phyloP scores from a whole-genome alignment of 2,113 vertebrate genomes.

The Calcarius ornatus region DNA sequence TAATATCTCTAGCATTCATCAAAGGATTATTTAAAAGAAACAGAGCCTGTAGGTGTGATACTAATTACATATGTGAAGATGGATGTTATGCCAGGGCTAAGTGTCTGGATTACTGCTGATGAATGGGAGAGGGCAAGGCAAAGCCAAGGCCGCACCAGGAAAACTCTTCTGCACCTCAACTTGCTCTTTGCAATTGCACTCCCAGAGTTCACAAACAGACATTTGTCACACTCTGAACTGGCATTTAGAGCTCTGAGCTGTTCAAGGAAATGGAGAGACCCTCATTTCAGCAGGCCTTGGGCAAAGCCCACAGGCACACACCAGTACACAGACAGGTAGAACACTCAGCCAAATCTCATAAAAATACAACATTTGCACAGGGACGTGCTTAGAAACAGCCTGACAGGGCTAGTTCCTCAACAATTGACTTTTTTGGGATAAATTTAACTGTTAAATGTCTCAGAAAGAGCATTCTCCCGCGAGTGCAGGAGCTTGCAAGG shows the following conservation, averaged over 20 bases:
- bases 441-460: not conserved
- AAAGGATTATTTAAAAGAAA: slow-evolving; percentile 63
- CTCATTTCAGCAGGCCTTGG: not conserved
- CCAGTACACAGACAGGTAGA: not conserved
- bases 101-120: slow-evolving; percentile 9
- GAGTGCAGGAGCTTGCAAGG: not conserved
- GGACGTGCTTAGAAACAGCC: not conserved
- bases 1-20: slow-evolving; percentile 55
- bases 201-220: not conserved
- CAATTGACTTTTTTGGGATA: not conserved
- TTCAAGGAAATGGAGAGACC: not conserved
- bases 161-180: not conserved
- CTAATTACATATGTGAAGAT: slow-evolving; percentile 54
- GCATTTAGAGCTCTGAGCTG: not conserved
- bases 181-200: not conserved
- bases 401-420: not conserved
- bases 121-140: not conserved
- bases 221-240: not conserved
- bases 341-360: not conserved
- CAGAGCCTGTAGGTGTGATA: slow-evolving; percentile 61
- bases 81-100: slow-evolving; percentile 21
- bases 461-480: not conserved
- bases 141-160: slow-evolving; percentile 8
- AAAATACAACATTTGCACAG: not conserved
- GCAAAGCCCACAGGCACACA: not conserved